Conservation (phyloP, 2,888 invertebrate species). For the Melanargia galathea region DNA sequence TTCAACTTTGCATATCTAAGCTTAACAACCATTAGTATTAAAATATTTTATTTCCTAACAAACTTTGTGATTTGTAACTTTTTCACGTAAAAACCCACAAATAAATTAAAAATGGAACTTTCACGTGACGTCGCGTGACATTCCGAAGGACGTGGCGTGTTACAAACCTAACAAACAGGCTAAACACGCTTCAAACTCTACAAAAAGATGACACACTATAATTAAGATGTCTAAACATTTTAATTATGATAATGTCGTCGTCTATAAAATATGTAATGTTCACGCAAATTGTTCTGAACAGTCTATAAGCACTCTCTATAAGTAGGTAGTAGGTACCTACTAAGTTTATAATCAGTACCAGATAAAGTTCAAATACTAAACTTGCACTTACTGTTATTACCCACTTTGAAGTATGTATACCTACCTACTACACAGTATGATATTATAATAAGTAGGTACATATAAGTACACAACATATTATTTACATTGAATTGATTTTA, state of each 20-base stretch:
- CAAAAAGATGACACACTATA: not conserved
- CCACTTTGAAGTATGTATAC: too few species aligned
- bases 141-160: not conserved
- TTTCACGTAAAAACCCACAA: slow-evolving; percentile 1
- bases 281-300: too few species aligned
- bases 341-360: too few species aligned
- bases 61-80: slow-evolving; percentile 18
- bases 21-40: slow-evolving; percentile 5
- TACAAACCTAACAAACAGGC: not conserved
- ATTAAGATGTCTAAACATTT: not conserved
- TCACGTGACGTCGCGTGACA: slow-evolving; percentile 6
- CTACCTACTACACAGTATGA: too few species aligned
- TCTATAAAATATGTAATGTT: not conserved
- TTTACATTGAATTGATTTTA: too few species aligned
- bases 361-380: too few species aligned
- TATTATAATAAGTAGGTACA: too few species aligned
- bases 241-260: not conserved
- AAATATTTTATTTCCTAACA: slow-evolving; percentile 16
- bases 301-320: too few species aligned
- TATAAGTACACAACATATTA: too few species aligned
- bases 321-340: too few species aligned
- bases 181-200: not conserved
- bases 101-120: slow-evolving; percentile 13
- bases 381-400: too few species aligned
- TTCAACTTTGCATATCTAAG: not conserved